Base-by-base conservation (phyloP, 2,113 vertebrate species). In the Mionectes macconnelli region DNA sequence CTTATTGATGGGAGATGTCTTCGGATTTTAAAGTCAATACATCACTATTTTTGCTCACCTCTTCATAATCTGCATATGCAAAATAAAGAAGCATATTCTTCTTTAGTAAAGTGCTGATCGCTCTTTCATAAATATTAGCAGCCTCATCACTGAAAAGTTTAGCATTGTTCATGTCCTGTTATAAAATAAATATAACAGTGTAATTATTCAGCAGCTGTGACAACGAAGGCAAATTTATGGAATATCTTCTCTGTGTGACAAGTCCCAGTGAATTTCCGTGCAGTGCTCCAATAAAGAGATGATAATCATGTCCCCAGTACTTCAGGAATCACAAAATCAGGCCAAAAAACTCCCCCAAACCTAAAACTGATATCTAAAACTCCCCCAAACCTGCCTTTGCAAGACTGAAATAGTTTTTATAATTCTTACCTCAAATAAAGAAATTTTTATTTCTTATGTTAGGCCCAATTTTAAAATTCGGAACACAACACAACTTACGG, bases 21-120 rank as follows among this genome's bases (percentile, higher is more conserved):
- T 63, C 40, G 50, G 30, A 37, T 64, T 82, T 93, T 74, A 60
- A 73, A 0, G 1, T 78, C 44, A 87, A 40, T 76, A 90, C 14
- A 44, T 35, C 25, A 33, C 21, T 80, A 7, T 59, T 89, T 95
- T 95, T 60, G 83, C 98, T 98, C 81, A 99, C 99, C 97, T 99
- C 99, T 97, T 99, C 99, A 66, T 99, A 99, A 97, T 99, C 99
- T 67, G 99, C 99, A 93, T 99, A 99, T 31, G 99, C 98, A 97
- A 99, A 99, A 97, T 99, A 99, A 84, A 99, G 98, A 95, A 99
- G 98, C 99, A 99, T 99, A 97, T 99, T 99, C 97, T 99, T 99
- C 97, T 99, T 99, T 82, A 99, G 97, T 96, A 99, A 98, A 96
- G 99, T 99, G 96, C 99, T 99, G 80, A 99, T 99, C 50, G 99